Percentiles rank a stretch among this genome's conserved stretches.
These are phyloP conservation scores for Microtus pennsylvanicus DNA, from an alignment of 2,113 vertebrate genomes.

Conservation along the genomic window DNA sequence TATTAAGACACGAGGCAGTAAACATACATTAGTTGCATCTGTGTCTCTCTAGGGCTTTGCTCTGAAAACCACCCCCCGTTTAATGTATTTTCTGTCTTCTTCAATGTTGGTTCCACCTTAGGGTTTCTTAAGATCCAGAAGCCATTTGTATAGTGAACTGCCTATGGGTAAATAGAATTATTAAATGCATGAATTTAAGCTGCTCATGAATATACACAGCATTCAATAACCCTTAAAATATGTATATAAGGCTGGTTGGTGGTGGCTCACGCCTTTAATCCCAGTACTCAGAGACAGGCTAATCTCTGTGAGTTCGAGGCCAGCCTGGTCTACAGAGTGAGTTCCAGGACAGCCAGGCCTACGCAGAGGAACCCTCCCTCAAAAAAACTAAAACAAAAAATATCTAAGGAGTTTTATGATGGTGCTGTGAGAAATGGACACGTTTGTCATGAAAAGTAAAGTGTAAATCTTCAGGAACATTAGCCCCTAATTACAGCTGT, in stretches of 20 bases:
- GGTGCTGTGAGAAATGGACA: background rate
- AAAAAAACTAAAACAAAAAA: no score
- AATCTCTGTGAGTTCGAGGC: no score
- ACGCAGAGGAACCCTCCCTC: no score
- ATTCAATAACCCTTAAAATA: background rate
- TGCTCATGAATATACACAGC: background rate
- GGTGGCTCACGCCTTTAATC: no score
- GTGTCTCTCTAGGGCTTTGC: background rate
- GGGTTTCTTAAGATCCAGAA: background rate
- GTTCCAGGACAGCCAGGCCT: no score
- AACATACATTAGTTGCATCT: background rate
- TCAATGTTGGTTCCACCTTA: background rate
- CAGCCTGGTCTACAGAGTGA: no score
- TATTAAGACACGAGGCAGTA: constrained; percentile 22
- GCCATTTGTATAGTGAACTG: background rate
- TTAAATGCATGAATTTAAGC: background rate
- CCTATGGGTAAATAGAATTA: background rate
- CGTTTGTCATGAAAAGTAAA: constrained; percentile 8
- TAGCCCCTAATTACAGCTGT: background rate
- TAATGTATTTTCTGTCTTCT: background rate
- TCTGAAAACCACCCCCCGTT: constrained; percentile 18
- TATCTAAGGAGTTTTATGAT: background rate
- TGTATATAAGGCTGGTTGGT: background rate
- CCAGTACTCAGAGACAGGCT: no score
- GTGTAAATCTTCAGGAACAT: constrained; percentile 10